phyloP scores from a whole-genome alignment of 2,888 invertebrate species.

The Nomada ferruginata region DNA sequence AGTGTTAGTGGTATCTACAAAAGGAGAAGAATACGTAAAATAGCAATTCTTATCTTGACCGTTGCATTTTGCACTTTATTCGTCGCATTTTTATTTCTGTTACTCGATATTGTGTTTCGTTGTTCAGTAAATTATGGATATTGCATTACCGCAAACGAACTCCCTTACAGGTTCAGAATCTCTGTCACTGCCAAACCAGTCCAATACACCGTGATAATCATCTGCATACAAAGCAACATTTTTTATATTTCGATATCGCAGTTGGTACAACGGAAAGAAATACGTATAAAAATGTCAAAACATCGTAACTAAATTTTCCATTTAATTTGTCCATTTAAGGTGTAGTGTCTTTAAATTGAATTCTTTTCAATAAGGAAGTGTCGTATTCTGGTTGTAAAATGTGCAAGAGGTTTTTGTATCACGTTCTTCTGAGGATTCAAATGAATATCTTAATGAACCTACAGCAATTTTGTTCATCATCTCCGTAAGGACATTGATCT shows the following conservation, averaged over 20 bases:
- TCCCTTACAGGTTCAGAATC: constrained; percentile 32
- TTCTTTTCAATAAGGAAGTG: neutral
- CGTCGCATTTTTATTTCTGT: constrained; percentile 28
- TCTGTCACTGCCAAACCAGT: constrained; percentile 69
- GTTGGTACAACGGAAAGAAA: neutral
- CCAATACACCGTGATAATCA: constrained; percentile 77
- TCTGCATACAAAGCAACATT: constrained; percentile 67
- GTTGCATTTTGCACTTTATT: constrained; percentile 1
- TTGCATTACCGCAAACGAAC: constrained; percentile 68
- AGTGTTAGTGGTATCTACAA: constrained; percentile 70
- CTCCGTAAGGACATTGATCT: constrained; percentile 84
- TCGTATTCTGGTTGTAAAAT: neutral
- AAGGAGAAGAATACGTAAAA: constrained; percentile 12
- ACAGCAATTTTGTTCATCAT: constrained; percentile 84
- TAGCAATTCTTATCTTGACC: constrained; percentile 5
- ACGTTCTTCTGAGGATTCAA: neutral
- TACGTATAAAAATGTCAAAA: constrained; percentile 12
- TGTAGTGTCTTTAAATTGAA: neutral
- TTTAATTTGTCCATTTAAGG: constrained; percentile 6
- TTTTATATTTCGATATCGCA: constrained; percentile 8
- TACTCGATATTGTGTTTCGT: constrained; percentile 14
- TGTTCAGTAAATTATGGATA: constrained; percentile 18
- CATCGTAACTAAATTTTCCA: constrained; percentile 27
- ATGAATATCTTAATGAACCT: constrained; percentile 62
- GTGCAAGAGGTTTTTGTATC: neutral